Base-by-base conservation (phyloP, 2,797 vertebrate species). In the Anniella stebbinsi region DNA sequence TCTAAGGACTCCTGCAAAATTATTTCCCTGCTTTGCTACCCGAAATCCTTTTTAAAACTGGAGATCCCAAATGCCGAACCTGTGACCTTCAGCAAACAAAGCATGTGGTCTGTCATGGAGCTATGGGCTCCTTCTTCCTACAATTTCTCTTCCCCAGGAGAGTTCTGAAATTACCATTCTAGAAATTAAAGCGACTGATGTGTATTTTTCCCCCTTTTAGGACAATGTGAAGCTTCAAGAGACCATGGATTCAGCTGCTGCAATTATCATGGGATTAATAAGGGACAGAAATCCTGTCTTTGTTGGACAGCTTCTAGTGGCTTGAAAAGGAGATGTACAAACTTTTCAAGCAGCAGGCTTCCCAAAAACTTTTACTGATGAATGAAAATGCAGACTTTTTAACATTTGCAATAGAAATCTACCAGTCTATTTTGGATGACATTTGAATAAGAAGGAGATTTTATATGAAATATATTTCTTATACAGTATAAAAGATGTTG, bases 281-380 rank as follows among this genome's bases (percentile, higher is more conserved):
- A 97, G 95, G 92, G 97, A 97, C 88, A 96, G 97, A 95, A 98
- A 96, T 73, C 88, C 95, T 0, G 95, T 92, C 18, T 93, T 98
- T 8, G 18, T 28, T 81, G 97, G 97, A 8, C 97, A 98, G 84
- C 88, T 98, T 17, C 91, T 98, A 91, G 84, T 97, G 90, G 97
- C 96, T 21, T 98, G 94, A 97, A 86, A 90, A 69, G 33, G 66
- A 82, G 18, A 75, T n/a, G 21, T 33, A 12, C 23, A 66, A 17
- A 67, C 77, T 41, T 78, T 76, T 70, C 60, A 78, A 84, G n/a
- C 15, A 76, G 11, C 23, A 69, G 17, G 21, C 30, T 3, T 83
- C 13, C 51, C 60, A 12, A 25, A 77, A 41, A 21, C 41, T 51
- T 70, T 63, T 81, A 80, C n/a, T 72, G 9, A 30, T 80, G 12